Conservation (phyloP, 2,113 vertebrate genomes). For the Oryzias curvinotus region DNA sequence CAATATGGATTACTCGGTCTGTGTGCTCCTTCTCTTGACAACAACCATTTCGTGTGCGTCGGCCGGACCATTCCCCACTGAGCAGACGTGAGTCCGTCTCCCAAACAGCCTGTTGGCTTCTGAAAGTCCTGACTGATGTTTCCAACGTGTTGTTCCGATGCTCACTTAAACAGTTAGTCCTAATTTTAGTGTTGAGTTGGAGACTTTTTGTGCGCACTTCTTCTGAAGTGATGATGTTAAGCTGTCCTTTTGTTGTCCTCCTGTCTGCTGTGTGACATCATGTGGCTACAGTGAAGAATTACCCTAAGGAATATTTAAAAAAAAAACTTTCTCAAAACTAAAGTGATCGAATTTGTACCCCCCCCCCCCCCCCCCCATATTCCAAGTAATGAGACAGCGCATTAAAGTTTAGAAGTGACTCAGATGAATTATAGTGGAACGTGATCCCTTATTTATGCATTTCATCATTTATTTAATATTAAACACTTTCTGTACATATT, state of each 20-base stretch:
- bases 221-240: slow-evolving; percentile 7
- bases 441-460: too few relatives aligned
- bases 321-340: slow-evolving; percentile 23
- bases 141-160: too few relatives aligned
- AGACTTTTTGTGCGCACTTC: background rate
- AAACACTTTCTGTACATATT: too few relatives aligned
- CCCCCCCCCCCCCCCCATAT: too few relatives aligned
- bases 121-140: slow-evolving; percentile 9
- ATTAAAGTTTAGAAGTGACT: too few relatives aligned
- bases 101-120: slow-evolving; percentile 59
- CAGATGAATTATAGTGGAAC: too few relatives aligned
- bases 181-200: background rate
- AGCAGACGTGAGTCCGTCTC: slow-evolving; percentile 61
- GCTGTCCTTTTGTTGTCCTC: slow-evolving; percentile 14
- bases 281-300: slow-evolving; percentile 45
- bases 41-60: slow-evolving; percentile 54
- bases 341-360: background rate
- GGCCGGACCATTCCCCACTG: slow-evolving; percentile 55
- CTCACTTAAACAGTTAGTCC: too few relatives aligned
- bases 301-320: background rate
- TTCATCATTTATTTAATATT: too few relatives aligned
- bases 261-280: slow-evolving; percentile 36
- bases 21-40: slow-evolving; percentile 58
- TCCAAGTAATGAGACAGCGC: too few relatives aligned
- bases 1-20: slow-evolving; percentile 66